phyloP scores from a whole-genome alignment of 2,888 invertebrate genomes.

The Gastrophysa polygoni region DNA sequence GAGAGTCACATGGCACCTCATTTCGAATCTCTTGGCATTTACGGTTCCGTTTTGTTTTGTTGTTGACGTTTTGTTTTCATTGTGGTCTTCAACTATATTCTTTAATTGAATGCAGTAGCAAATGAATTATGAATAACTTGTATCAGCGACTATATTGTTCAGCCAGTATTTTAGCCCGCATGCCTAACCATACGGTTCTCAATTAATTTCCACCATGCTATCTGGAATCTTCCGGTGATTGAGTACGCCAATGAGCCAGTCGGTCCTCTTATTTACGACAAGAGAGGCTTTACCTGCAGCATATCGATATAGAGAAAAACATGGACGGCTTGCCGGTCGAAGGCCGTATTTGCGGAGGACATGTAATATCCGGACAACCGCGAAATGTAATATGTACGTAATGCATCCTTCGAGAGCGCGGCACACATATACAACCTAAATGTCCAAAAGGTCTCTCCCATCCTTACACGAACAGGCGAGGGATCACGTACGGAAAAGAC shows the following conservation, averaged over 20 bases:
- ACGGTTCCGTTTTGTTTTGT: too few species aligned
- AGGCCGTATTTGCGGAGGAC: conserved; percentile 33
- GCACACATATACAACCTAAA: conserved; percentile 54
- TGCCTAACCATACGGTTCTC: too few species aligned
- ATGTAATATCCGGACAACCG: conserved; percentile 48
- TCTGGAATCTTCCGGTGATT: too few species aligned
- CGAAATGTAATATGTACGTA: conserved; percentile 49
- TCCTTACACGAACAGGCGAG: conserved; percentile 47
- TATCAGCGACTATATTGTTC: too few species aligned
- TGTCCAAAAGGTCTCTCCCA: conserved; percentile 49
- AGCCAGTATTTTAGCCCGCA: too few species aligned
- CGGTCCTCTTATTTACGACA: conserved; percentile 47
- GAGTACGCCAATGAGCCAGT: conserved; percentile 28
- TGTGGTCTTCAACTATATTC: too few species aligned
- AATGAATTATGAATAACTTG: too few species aligned
- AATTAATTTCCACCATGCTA: too few species aligned
- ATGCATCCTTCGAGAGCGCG: conserved; percentile 49
- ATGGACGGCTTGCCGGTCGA: not conserved
- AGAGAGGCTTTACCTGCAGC: conserved; percentile 44
- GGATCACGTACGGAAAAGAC: conserved; percentile 48
- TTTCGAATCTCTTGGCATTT: too few species aligned
- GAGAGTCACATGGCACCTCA: too few species aligned
- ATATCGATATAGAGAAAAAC: conserved; percentile 43
- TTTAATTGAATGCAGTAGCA: too few species aligned
- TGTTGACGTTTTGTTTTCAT: too few species aligned